Evolutionary conservation across 2,113 vertebrate genomes (phyloP).

Genomic region (Malurus melanocephalus): DNA sequence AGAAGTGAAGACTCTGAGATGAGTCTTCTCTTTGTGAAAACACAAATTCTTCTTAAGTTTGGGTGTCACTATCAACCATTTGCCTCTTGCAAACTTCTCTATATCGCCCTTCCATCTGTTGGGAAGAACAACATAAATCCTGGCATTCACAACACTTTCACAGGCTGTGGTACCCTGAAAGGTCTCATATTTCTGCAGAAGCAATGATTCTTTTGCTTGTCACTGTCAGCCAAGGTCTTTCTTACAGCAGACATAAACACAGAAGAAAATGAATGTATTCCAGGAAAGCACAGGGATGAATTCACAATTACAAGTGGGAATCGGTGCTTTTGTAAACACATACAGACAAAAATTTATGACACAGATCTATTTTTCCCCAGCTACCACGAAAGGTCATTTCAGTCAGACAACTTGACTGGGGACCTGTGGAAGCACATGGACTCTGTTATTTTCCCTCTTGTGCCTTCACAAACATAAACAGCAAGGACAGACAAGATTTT

Average conservation of each 20-base stretch:
- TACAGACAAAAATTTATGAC: not conserved
- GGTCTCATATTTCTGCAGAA: not conserved
- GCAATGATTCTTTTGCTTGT: not conserved
- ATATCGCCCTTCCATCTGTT: not conserved
- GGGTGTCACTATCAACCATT: not conserved
- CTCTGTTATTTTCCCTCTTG: not conserved
- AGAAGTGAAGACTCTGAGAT: not conserved
- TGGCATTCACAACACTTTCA: not conserved
- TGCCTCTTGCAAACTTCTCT: not conserved
- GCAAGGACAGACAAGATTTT: not conserved
- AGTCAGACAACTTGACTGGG: not conserved
- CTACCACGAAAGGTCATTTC: not conserved
- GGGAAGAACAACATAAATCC: not conserved
- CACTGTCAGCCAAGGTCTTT: not conserved
- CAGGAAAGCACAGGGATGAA: not conserved
- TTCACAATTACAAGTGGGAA: not conserved
- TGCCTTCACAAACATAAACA: not conserved
- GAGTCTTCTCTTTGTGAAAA: not conserved
- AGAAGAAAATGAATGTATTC: constrained; percentile 16
- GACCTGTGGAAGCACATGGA: not conserved
- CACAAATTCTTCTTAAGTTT: not conserved
- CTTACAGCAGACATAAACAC: not conserved
- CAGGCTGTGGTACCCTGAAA: not conserved
- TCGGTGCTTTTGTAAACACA: not conserved
- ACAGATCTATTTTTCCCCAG: not conserved